Evolutionary conservation across 2,888 invertebrate genomes (phyloP).

Genomic region (Zhengitettix transpicula): DNA sequence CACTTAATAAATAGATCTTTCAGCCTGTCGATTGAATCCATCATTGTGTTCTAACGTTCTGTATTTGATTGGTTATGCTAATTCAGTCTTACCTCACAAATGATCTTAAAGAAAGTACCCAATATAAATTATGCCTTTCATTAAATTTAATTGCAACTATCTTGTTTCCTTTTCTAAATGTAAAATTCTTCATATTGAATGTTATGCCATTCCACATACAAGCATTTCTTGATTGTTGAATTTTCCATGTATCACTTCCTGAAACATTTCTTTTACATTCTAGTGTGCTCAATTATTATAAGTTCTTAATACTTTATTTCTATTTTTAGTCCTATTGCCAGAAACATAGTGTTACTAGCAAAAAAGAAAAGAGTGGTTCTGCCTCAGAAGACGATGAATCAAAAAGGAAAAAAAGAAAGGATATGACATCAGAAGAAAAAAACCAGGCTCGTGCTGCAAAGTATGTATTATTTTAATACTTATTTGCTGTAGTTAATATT

Average conservation of each 20-base stretch:
- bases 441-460: conserved; percentile 78
- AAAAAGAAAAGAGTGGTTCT: conserved; percentile 63
- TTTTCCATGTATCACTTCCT: not conserved
- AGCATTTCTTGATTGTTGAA: not conserved
- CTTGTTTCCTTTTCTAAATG: too few relatives aligned
- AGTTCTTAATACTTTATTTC: conserved; percentile 1
- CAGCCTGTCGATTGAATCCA: too few relatives aligned
- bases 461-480: conserved; percentile 21
- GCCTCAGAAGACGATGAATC: conserved; percentile 67
- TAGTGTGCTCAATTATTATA: not conserved
- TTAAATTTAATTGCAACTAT: too few relatives aligned
- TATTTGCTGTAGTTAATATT: too few relatives aligned
- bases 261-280: not conserved
- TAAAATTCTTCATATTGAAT: too few relatives aligned
- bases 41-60: too few relatives aligned
- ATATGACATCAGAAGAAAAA: conserved; percentile 89
- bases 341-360: conserved; percentile 83
- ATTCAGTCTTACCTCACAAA: too few relatives aligned
- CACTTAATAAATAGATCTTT: too few relatives aligned
- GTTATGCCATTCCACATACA: too few relatives aligned
- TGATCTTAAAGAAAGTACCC: too few relatives aligned
- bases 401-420: conserved; percentile 61
- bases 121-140: too few relatives aligned
- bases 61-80: too few relatives aligned
- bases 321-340: conserved; percentile 74